Base-by-base conservation (phyloP, 2,888 invertebrate species). In the Drosophila eohydei region DNA sequence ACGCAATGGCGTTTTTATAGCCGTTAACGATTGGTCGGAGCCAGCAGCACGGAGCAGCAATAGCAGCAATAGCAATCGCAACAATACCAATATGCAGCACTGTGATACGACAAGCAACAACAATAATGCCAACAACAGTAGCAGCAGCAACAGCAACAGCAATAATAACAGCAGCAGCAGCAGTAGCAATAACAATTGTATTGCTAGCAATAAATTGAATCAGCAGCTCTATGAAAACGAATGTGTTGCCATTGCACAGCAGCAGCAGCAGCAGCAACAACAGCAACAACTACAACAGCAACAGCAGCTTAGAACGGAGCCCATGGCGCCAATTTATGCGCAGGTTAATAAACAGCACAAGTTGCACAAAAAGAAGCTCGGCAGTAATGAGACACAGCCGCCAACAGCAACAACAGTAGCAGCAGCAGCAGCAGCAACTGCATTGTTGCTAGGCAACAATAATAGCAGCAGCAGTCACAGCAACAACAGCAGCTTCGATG, bases 1-100 rank as follows among this genome's bases (percentile, higher is more conserved):
- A 50, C 90, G 92, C 12, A 94, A 94, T 55, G 94, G 95, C 32
- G 94, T 95, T 12, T 94, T 95, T 92, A 94, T 95, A 75, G 95
- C 95, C 1, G 95, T 95, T 2, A 95, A 94, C n/a, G 95, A 95
- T 81, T 95, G 95, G 95, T 75, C 87, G n/a, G 88, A 86, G 74
- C 81, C 85, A 8, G 56, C 71, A 66, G 69, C 51, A 14, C 60
- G 52, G 64, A 55, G n/a, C 63, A 66, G 57, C 70, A 58, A 66
- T 71, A 71, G 61, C 69, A 59, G 61, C 71, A 73, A 58, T 71
- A 71, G 66, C 81, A 82, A 68, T 63, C 67, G 51, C 54, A 52
- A 34, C 44, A 62, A 26, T 46, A 59, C 44, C 46, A 67, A 55
- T 16, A 67, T 67, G 67, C 63, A 80, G 80, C 50, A 50, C 50